Evolutionary conservation across 2,888 invertebrate genomes (phyloP).

Genomic region (Pachycephus smyrnensis): DNA sequence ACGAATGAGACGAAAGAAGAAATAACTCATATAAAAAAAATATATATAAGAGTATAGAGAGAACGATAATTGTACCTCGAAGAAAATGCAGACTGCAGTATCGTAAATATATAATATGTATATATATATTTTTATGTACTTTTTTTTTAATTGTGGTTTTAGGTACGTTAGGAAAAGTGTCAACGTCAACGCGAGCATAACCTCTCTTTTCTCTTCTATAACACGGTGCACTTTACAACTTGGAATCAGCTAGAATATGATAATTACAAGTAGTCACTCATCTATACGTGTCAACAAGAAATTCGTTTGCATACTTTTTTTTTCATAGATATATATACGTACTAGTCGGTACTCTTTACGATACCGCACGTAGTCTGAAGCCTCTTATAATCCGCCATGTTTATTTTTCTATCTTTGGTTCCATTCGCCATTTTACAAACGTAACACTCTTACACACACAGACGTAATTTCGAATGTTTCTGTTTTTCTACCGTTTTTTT

Average conservation of each 20-base stretch:
- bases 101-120: conserved; percentile 1
- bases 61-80: too few relatives aligned
- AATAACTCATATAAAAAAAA: conserved; percentile 9
- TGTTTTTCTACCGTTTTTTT: conserved; percentile 17
- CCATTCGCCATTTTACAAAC: too few relatives aligned
- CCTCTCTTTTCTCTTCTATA: conserved; percentile 30
- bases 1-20: too few relatives aligned
- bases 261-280: conserved; percentile 36
- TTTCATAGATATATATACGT: too few relatives aligned
- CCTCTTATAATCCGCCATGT: too few relatives aligned
- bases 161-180: conserved; percentile 10
- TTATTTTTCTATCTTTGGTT: too few relatives aligned
- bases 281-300: conserved; percentile 49
- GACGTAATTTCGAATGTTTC: too few relatives aligned
- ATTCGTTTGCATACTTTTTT: conserved; percentile 35
- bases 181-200: conserved; percentile 2
- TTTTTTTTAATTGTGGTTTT: conserved; percentile 3
- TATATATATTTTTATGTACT: conserved; percentile 12
- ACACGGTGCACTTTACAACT: conserved; percentile 41
- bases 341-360: too few relatives aligned
- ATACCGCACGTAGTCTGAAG: too few relatives aligned
- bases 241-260: conserved; percentile 37
- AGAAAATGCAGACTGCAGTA: too few relatives aligned
- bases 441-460: too few relatives aligned
- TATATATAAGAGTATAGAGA: neutral